These are phyloP conservation scores for Mythimna lalbum DNA, from an alignment of 2,888 invertebrate species.

Conservation along the genomic window DNA sequence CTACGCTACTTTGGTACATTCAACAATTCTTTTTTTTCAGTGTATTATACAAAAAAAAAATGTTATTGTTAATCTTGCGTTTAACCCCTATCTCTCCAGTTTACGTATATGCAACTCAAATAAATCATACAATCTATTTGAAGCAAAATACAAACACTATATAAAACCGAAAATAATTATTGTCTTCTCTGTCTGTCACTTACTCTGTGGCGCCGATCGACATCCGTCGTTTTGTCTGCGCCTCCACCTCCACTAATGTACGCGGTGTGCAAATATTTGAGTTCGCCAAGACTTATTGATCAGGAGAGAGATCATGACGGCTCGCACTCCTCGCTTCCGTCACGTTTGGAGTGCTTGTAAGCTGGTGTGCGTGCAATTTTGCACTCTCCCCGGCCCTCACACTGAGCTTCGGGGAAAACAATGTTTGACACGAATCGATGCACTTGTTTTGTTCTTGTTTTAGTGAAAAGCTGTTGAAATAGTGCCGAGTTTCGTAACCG, in stretches of 20 bases:
- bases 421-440: constrained; percentile 48
- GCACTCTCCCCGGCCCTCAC: constrained; percentile 46
- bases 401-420: constrained; percentile 41
- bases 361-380: constrained; percentile 74
- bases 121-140: no score
- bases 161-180: no score
- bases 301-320: constrained; percentile 82
- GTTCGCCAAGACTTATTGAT: constrained; percentile 86
- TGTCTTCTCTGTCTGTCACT: constrained; percentile 26
- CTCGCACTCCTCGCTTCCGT: constrained; percentile 81
- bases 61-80: no score
- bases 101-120: no score
- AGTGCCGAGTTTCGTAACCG: neutral
- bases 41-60: no score
- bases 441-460: constrained; percentile 24
- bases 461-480: constrained; percentile 22
- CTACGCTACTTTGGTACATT: no score
- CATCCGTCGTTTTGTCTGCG: constrained; percentile 73
- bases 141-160: no score
- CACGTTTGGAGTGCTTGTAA: constrained; percentile 87
- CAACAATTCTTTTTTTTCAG: no score
- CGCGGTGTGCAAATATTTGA: constrained; percentile 88
- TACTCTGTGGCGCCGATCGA: constrained; percentile 63
- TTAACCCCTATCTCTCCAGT: no score
- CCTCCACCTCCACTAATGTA: constrained; percentile 81